Base-by-base conservation (phyloP, 2,113 vertebrate genomes). In the Hiodon alosoides region DNA sequence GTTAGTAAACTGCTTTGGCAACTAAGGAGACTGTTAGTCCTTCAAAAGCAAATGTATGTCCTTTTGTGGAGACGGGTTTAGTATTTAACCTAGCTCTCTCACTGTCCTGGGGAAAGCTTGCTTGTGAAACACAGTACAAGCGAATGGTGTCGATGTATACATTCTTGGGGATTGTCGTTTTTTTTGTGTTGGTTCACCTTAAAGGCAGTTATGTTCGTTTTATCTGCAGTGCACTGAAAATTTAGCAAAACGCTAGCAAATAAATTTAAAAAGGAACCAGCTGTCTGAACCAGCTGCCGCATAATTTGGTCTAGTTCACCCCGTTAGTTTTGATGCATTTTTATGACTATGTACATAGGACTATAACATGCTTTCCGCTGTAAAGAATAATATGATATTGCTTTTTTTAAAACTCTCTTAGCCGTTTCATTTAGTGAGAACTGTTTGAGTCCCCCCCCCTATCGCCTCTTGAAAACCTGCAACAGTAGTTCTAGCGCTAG, bases 221-320 rank as follows among this genome's bases (percentile, higher is more conserved):
- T 62, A 61, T 85, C 83, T 86, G 85, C 79, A 82, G 82, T 87
- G 83, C 89, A 89, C 90, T 89, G 90, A 83, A 78, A 67, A 74
- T 84, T 79, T 57, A 67, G 75, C 58, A 53, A 79, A 79, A 17
- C 50, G 69, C 70, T 51, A 77, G 77, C 84, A 84, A 81, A 79
- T 81, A 79, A 65, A 67, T 67, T n/a, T 59, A 59, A 75, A 83
- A 85, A 84, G 85, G 83, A 82, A 80, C 74, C 74, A 77, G 75
- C 81, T 65, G 77, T 67, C 75, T 66, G 77, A 83, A 72, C 84
- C 88, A 88, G 86, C 86, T 76, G 86, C 85, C 79, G 82, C 86
- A 73, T 31, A 83, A 31, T 88, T 90, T 80, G 85, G 85, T 90
- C 86, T 90, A 91, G 89, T 90, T 89, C 84, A 85, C 87, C 69